phyloP scores from a whole-genome alignment of 2,113 vertebrate species.

The Hymenochirus boettgeri region DNA sequence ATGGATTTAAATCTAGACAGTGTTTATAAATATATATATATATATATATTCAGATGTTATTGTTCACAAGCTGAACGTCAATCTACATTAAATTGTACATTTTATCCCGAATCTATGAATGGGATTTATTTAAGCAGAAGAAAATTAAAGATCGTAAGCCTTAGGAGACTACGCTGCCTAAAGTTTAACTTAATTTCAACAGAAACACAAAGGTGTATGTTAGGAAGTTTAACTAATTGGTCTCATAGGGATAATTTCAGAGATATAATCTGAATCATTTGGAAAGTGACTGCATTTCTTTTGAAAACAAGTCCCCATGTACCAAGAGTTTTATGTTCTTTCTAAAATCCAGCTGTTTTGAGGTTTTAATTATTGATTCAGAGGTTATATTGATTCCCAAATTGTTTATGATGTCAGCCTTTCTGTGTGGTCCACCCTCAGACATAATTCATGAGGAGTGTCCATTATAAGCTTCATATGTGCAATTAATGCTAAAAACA shows the following conservation, averaged over 20 bases:
- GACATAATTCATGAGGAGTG: background rate
- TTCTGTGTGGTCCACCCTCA: slow-evolving; percentile 18
- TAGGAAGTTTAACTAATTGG: slow-evolving; percentile 17
- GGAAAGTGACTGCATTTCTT: slow-evolving; percentile 9
- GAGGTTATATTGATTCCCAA: slow-evolving; percentile 5
- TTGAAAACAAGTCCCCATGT: background rate
- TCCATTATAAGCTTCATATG: too few relatives aligned
- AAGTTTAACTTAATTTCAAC: slow-evolving; percentile 18
- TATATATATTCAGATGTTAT: too few relatives aligned
- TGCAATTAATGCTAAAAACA: too few relatives aligned
- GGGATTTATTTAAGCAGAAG: slow-evolving; percentile 22
- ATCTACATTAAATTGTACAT: background rate
- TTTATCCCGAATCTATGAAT: background rate
- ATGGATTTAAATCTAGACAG: too few relatives aligned
- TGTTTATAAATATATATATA: too few relatives aligned
- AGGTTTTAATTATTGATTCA: slow-evolving; percentile 12
- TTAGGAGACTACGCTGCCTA: slow-evolving; percentile 2
- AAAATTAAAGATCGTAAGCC: slow-evolving; percentile 34
- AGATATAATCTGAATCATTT: slow-evolving; percentile 35
- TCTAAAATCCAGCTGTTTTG: slow-evolving; percentile 7
- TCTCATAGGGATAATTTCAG: slow-evolving; percentile 28
- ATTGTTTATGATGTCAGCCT: slow-evolving; percentile 17
- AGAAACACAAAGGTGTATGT: slow-evolving; percentile 10
- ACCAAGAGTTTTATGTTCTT: slow-evolving; percentile 8
- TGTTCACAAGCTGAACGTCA: too few relatives aligned